Percentiles rank a stretch among this genome's conserved stretches.
Evolutionary conservation across 1,140 invertebrate species (phyloP).

Genomic region (Diorhabda sublineata): DNA sequence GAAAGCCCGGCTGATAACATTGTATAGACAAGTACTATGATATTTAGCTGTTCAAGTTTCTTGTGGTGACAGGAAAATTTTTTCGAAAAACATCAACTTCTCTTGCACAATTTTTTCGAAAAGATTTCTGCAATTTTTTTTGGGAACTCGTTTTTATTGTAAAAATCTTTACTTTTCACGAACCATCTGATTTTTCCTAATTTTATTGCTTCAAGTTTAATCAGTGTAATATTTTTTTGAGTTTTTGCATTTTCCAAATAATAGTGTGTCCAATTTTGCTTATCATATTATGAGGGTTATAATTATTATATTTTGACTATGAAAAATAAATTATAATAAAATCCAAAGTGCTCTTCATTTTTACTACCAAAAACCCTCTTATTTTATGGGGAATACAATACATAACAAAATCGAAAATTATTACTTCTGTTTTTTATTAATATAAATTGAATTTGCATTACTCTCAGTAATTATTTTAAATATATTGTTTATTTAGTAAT

Average conservation of each 20-base stretch:
- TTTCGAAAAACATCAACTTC: constrained; percentile 11
- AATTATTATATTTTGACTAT: constrained; percentile 44
- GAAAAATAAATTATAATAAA: constrained; percentile 33
- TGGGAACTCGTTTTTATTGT: neutral
- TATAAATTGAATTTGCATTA: too few relatives aligned
- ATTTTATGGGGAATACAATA: too few relatives aligned
- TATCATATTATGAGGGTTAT: constrained; percentile 41
- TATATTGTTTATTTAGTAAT: too few relatives aligned
- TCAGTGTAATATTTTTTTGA: constrained; percentile 10
- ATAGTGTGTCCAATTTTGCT: constrained; percentile 43
- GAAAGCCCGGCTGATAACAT: too few relatives aligned
- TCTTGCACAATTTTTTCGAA: constrained; percentile 9
- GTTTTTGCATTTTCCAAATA: constrained; percentile 34
- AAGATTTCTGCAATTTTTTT: constrained; percentile 10
- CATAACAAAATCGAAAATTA: too few relatives aligned
- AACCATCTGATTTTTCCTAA: neutral
- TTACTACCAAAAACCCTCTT: neutral
- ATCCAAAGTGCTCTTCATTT: constrained; percentile 12
- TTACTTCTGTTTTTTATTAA: too few relatives aligned
- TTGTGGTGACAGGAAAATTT: neutral
- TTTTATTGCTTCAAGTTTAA: neutral
- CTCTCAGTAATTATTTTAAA: too few relatives aligned
- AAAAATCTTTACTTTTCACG: neutral
- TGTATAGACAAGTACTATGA: too few relatives aligned
- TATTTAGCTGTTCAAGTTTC: neutral